Evolutionary conservation across 2,113 vertebrate genomes (phyloP), one percentile per base, ranked within the genome.

Genomic region (Meles meles): DNA sequence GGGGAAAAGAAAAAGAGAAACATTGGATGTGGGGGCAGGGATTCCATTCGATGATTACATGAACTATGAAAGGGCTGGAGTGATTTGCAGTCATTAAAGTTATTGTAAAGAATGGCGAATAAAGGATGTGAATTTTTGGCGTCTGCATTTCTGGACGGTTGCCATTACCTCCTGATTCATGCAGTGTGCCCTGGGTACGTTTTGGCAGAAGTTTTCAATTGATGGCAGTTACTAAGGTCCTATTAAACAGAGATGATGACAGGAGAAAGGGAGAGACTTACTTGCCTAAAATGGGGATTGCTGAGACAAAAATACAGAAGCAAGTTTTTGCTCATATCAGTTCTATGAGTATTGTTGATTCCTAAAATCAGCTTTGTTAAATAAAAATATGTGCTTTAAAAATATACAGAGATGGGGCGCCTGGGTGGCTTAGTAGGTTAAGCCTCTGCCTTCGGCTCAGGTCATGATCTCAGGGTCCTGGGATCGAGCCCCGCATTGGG

Each of bases 41-140:
- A 91, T 97, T 98, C 80, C 61, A 29, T 91, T 95, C 93, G 69
- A 88, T 86, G 96, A 93, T 90, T 97, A 31, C 92, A 37, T 95
- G 79, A 97, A 90, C 74, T 88, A 44, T 42, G 34, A 94, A 93
- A 95, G 57, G 67, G 23, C 69, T 95, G 25, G 72, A 94, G 42
- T 93, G 76, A 93, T 89, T 82, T 95, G 76, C 31, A 91, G n/a
- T 94, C 90, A 72, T 84, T 96, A 92, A 90, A 79, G 59, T 84
- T 92, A 11, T 72, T 69, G 57, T 96, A 86, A 93, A 94, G 89
- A 96, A 93, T n/a, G 44, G 52, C 79, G 83, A 93, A 95, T 57
- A 77, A 80, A 92, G 67, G 61, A 95, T 44, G 27, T 97, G 37
- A 76, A 88, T 23, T 87, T 76, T 93, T 57, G 83, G 82, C 82